Conservation (phyloP, 2,888 invertebrate genomes). For the Cantharis lateralis region DNA sequence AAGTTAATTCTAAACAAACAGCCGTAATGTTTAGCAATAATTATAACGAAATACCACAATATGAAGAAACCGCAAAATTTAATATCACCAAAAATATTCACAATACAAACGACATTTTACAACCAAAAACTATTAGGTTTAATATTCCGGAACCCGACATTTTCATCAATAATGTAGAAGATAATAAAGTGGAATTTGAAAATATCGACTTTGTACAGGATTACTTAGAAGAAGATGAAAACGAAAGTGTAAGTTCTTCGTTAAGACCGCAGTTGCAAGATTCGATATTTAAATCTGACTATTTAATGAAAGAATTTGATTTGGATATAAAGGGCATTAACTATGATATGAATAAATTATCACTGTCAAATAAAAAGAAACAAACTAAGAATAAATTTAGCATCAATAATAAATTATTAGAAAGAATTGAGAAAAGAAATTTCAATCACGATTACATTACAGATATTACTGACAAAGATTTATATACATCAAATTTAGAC, state of each 20-base stretch:
- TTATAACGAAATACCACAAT: background rate
- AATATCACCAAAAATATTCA: background rate
- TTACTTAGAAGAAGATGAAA: background rate
- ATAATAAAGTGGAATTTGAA: background rate
- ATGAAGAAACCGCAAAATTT: background rate
- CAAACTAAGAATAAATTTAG: background rate
- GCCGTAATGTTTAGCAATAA: background rate
- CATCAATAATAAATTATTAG: background rate
- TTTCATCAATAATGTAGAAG: background rate
- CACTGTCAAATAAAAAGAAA: background rate
- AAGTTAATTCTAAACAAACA: background rate
- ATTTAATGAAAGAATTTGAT: conserved; percentile 44
- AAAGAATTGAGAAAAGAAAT: background rate
- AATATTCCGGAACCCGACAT: background rate
- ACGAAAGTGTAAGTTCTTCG: background rate
- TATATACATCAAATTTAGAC: background rate
- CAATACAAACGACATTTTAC: background rate
- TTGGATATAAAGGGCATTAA: conserved; percentile 22
- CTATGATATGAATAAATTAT: conserved; percentile 14
- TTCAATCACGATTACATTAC: background rate
- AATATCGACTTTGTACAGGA: background rate
- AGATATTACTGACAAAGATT: background rate
- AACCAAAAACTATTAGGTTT: background rate
- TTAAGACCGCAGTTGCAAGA: conserved; percentile 18
- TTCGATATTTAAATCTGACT: conserved; percentile 42